A percentile compares a stretch with the other conserved stretches of the same genome.
Conservation (phyloP, 2,888 invertebrate species). For the Pandemis corylana region DNA sequence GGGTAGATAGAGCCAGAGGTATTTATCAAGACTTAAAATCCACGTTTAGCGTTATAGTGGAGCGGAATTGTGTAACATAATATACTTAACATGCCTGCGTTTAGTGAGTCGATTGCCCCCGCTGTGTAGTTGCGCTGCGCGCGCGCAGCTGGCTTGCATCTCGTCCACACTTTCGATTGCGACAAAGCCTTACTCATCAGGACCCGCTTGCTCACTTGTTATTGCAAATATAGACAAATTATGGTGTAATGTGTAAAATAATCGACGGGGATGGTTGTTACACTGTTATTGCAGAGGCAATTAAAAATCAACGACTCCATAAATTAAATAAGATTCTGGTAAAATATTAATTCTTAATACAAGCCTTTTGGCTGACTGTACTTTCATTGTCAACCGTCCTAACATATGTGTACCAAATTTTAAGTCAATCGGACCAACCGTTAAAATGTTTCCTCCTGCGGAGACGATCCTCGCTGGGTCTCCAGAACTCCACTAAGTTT, state of each 20-base stretch:
- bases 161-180: constrained; percentile 31
- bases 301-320: neutral
- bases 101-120: neutral
- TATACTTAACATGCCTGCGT: neutral
- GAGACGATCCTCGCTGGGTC: too few relatives aligned
- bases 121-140: neutral
- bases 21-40: too few relatives aligned
- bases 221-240: constrained; percentile 19
- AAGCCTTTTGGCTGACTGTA: too few relatives aligned
- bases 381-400: too few relatives aligned
- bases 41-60: too few relatives aligned
- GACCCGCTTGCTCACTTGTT: constrained; percentile 6
- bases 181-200: constrained; percentile 11
- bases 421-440: too few relatives aligned
- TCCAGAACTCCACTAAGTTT: too few relatives aligned
- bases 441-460: too few relatives aligned
- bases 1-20: too few relatives aligned
- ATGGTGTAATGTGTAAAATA: constrained; percentile 14
- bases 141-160: constrained; percentile 17
- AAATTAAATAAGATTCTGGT: neutral
- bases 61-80: neutral
- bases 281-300: neutral
- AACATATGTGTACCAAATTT: too few relatives aligned
- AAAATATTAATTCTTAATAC: too few relatives aligned
- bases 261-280: neutral